Percentiles rank a stretch among this genome's conserved stretches.
phyloP scores from a whole-genome alignment of 2,888 invertebrate species.

The Nemoura dubitans region DNA sequence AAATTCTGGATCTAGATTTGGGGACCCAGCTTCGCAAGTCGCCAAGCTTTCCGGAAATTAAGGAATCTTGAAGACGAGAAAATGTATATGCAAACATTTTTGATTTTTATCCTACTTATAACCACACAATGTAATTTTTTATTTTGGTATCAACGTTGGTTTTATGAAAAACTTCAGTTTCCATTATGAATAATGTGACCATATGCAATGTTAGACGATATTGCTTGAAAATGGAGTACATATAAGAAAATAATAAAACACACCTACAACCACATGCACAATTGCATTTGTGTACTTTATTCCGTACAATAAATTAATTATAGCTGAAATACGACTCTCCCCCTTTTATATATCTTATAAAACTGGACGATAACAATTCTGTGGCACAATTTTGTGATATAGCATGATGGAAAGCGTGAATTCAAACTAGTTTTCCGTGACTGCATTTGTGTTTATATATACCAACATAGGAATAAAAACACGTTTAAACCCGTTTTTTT shows the following conservation, averaged over 20 bases:
- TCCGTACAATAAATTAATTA: not conserved
- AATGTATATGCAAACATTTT: not conserved
- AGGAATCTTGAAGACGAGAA: not conserved
- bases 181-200: not conserved
- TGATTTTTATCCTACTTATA: not conserved
- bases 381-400: not conserved
- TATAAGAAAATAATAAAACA: not conserved
- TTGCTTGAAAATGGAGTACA: not conserved
- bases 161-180: not conserved
- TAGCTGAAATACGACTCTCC: not conserved
- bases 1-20: constrained; percentile 12
- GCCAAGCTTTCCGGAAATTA: not conserved
- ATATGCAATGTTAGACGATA: not conserved
- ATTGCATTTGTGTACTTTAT: not conserved
- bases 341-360: not conserved
- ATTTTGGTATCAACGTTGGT: not conserved
- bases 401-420: not conserved
- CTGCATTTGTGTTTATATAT: not conserved
- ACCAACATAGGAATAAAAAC: not conserved
- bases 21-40: not conserved
- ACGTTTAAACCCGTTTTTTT: not conserved
- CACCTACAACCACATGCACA: not conserved
- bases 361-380: not conserved
- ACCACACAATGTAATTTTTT: not conserved
- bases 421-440: not conserved